phyloP scores from a whole-genome alignment of 2,888 invertebrate species.

The Linnaemya tessellans region DNA sequence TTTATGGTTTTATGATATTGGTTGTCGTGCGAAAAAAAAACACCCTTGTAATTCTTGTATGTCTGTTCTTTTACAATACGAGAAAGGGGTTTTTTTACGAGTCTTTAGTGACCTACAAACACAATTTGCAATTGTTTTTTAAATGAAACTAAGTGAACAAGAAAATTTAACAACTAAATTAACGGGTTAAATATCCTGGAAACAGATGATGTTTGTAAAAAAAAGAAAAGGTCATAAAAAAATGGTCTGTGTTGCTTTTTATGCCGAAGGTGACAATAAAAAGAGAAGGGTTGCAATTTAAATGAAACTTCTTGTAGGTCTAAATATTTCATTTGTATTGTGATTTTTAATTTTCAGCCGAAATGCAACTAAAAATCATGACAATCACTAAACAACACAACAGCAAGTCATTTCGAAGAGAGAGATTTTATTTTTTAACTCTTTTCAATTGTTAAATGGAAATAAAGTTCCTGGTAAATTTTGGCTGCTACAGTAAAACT shows the following conservation, averaged over 20 bases:
- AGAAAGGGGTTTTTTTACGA: too few species aligned
- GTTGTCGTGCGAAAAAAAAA: constrained; percentile 30
- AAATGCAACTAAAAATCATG: constrained; percentile 67
- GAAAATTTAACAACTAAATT: constrained; percentile 50
- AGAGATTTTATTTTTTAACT: constrained; percentile 36
- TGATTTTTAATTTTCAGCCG: constrained; percentile 21
- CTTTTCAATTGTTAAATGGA: background rate
- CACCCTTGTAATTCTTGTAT: constrained; percentile 61
- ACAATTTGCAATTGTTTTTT: constrained; percentile 75
- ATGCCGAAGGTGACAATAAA: background rate
- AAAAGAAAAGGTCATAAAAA: constrained; percentile 54
- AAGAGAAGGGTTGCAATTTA: constrained; percentile 37
- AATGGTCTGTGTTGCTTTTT: constrained; percentile 1
- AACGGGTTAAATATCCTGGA: constrained; percentile 67
- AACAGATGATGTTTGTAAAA: constrained; percentile 60
- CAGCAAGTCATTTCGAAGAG: constrained; percentile 57
- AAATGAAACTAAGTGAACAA: constrained; percentile 66
- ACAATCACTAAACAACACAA: constrained; percentile 45
- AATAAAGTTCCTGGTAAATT: constrained; percentile 41
- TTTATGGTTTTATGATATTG: constrained; percentile 73
- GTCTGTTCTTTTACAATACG: constrained; percentile 21
- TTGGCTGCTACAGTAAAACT: constrained; percentile 44
- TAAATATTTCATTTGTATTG: background rate
- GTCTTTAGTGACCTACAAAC: constrained; percentile 72
- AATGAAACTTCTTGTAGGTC: background rate